These are phyloP conservation scores for Leptarthrus brevirostris DNA, from an alignment of 2,888 invertebrate species.

Conservation along the genomic window DNA sequence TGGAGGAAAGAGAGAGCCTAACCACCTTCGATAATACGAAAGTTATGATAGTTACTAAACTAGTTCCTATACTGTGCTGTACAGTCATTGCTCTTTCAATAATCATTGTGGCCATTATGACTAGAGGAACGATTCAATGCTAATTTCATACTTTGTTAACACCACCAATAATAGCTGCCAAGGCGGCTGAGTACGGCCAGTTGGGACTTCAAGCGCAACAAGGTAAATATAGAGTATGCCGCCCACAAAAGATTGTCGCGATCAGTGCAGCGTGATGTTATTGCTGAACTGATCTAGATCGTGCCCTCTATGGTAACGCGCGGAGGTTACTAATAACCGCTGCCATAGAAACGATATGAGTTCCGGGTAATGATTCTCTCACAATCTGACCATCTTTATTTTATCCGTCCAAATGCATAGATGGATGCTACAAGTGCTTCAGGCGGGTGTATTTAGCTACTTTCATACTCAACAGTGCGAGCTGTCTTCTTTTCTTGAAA, in stretches of 20 bases:
- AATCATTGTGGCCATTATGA: too few species aligned
- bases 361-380: neutral
- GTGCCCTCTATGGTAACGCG: neutral
- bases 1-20: too few species aligned
- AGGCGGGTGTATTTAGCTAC: neutral
- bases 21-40: too few species aligned
- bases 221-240: too few species aligned
- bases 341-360: neutral
- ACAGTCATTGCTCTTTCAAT: too few species aligned
- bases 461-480: neutral
- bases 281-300: constrained; percentile 24
- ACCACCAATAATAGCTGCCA: too few species aligned
- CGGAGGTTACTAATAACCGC: neutral
- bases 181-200: too few species aligned
- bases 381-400: neutral
- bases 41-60: too few species aligned
- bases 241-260: neutral
- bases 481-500: neutral
- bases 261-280: neutral
- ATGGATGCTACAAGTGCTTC: neutral
- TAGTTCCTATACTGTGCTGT: too few species aligned
- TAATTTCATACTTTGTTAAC: too few species aligned
- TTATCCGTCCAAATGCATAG: neutral
- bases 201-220: too few species aligned
- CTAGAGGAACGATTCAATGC: too few species aligned